Conservation (phyloP, 2,888 invertebrate genomes). For the Drosophila anomelani region DNA sequence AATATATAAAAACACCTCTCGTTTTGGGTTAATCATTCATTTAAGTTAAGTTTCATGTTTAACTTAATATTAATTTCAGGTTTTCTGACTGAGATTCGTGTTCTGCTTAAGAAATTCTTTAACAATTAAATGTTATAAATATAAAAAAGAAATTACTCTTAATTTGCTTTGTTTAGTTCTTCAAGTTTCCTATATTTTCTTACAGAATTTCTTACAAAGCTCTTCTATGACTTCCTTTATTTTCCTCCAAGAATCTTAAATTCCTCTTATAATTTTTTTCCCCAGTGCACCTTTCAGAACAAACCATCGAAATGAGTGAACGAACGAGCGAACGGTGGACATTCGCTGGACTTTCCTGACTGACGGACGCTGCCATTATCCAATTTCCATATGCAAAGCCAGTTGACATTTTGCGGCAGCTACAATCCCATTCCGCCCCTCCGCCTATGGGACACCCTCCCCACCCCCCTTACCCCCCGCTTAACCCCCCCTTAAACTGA, state of each 20-base stretch:
- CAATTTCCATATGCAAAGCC: conserved; percentile 77
- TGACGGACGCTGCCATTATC: conserved; percentile 67
- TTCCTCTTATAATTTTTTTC: background rate
- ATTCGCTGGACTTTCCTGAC: conserved; percentile 27
- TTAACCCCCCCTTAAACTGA: background rate
- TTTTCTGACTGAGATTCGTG: background rate
- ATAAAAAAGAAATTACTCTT: no score
- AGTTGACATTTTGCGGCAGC: conserved; percentile 76
- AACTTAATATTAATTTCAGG: background rate
- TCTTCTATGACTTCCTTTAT: background rate
- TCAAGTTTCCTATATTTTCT: background rate
- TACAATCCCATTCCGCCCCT: conserved; percentile 48
- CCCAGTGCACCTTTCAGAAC: background rate
- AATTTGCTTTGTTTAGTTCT: no score
- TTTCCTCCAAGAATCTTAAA: background rate
- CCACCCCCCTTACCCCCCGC: background rate
- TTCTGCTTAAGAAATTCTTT: background rate
- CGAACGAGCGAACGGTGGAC: conserved; percentile 33
- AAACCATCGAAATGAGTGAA: conserved; percentile 31
- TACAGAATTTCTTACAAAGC: no score
- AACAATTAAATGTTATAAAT: background rate
- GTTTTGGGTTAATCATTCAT: background rate
- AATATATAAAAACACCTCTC: background rate
- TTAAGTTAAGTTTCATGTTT: background rate
- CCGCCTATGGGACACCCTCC: background rate